These are phyloP conservation scores for Plecturocebus donacophilus DNA, from an alignment of 2,113 vertebrate species.

Conservation along the genomic window DNA sequence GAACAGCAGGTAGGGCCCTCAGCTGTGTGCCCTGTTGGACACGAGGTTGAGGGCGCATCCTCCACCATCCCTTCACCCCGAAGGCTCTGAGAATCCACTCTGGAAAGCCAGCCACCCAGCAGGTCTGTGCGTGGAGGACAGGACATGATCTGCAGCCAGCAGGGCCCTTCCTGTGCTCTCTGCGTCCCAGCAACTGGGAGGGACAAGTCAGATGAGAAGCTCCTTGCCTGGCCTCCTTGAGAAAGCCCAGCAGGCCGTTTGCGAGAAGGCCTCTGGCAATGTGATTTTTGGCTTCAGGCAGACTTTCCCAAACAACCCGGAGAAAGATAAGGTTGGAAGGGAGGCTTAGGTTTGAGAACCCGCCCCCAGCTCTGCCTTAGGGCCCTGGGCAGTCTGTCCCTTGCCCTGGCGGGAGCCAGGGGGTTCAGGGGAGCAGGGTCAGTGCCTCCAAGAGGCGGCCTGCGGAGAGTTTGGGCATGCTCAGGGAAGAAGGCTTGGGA, in stretches of 20 bases:
- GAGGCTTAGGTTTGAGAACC: background rate
- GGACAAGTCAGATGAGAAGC: background rate
- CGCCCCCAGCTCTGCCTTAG: background rate
- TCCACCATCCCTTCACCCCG: background rate
- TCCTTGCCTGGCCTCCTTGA: background rate
- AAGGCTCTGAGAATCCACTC: background rate
- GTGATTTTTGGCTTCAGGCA: constrained; percentile 46
- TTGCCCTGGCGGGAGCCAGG: background rate
- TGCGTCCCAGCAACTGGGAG: background rate
- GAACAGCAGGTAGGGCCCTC: background rate
- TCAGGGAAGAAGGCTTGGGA: background rate
- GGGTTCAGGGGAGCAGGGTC: background rate
- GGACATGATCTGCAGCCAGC: background rate
- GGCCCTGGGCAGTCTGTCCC: background rate
- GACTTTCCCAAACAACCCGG: constrained; percentile 66
- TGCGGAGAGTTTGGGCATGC: too few species aligned
- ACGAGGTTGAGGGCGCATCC: background rate
- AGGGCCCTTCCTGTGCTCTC: background rate
- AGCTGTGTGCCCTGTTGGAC: background rate
- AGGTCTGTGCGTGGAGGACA: background rate
- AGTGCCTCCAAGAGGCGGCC: background rate
- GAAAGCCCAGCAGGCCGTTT: constrained; percentile 58
- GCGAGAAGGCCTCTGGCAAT: background rate
- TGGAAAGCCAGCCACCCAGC: background rate
- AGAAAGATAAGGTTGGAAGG: constrained; percentile 60